These are phyloP conservation scores for Argyrosomus regius DNA, from an alignment of 2,797 vertebrate species.

Conservation along the genomic window DNA sequence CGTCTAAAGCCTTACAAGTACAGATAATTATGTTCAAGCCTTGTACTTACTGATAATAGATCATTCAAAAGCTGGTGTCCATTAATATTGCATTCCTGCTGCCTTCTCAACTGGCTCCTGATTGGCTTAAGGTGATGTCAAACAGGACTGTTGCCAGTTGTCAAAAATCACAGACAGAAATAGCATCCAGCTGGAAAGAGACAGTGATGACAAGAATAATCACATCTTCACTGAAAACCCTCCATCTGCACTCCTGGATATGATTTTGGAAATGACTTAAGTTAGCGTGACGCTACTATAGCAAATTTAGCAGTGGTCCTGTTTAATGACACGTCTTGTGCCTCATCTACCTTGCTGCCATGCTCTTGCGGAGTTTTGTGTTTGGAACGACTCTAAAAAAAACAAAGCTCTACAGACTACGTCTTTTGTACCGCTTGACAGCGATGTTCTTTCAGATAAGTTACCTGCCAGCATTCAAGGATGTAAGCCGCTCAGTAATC, in stretches of 20 bases:
- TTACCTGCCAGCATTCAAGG: slow-evolving; percentile 1
- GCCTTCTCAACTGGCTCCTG: slow-evolving; percentile 33
- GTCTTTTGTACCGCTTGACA: slow-evolving; percentile 18
- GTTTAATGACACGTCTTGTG: slow-evolving; percentile 35
- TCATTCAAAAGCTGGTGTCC: slow-evolving; percentile 47
- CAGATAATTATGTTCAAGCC: slow-evolving; percentile 22
- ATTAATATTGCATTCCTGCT: slow-evolving; percentile 48
- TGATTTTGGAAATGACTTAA: slow-evolving; percentile 77
- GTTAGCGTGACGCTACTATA: slow-evolving; percentile 73
- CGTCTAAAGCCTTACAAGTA: slow-evolving; percentile 15
- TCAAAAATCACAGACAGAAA: slow-evolving; percentile 69
- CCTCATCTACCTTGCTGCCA: slow-evolving; percentile 25
- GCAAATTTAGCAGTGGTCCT: slow-evolving; percentile 46
- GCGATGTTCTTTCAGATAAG: slow-evolving; percentile 11
- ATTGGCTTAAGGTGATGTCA: slow-evolving; percentile 64
- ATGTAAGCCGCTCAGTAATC: neutral
- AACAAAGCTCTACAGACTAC: too few species aligned
- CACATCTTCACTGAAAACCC: slow-evolving; percentile 65
- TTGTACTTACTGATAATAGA: slow-evolving; percentile 27
- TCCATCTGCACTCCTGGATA: slow-evolving; percentile 75
- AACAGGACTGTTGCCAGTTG: slow-evolving; percentile 62
- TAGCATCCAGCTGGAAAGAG: slow-evolving; percentile 72
- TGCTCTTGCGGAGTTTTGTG: slow-evolving; percentile 1
- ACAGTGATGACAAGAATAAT: slow-evolving; percentile 76
- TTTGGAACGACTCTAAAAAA: neutral